phyloP scores from a whole-genome alignment of 2,888 invertebrate genomes.

The Phasia obesa region DNA sequence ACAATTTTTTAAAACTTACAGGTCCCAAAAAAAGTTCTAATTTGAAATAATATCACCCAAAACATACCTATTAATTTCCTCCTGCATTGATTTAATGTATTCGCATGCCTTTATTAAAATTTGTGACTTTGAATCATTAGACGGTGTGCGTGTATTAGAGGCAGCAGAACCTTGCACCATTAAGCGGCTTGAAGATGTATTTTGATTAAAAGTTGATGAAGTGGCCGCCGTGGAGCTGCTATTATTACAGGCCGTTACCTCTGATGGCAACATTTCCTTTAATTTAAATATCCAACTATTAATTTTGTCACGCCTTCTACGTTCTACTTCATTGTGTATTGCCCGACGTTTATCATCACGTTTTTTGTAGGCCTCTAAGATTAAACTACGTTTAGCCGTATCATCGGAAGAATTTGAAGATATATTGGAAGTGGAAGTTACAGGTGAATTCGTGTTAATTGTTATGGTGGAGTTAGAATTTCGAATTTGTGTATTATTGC shows the following conservation, averaged over 20 bases:
- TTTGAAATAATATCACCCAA: background rate
- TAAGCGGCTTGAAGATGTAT: slow-evolving; percentile 23
- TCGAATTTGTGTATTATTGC: slow-evolving; percentile 17
- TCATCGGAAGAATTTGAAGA: slow-evolving; percentile 42
- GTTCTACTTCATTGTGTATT: slow-evolving; percentile 97
- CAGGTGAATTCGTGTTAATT: slow-evolving; percentile 14
- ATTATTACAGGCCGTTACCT: slow-evolving; percentile 14
- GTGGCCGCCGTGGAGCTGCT: too few relatives aligned
- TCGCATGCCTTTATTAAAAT: slow-evolving; percentile 98
- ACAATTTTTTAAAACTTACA: too few relatives aligned
- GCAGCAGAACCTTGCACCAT: slow-evolving; percentile 16
- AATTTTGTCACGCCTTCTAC: slow-evolving; percentile 96
- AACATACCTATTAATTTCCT: slow-evolving; percentile 87
- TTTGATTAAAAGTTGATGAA: slow-evolving; percentile 4
- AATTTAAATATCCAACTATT: slow-evolving; percentile 98
- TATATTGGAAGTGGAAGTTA: slow-evolving; percentile 31
- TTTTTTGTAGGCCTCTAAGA: slow-evolving; percentile 81
- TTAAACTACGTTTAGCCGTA: slow-evolving; percentile 73
- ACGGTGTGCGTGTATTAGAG: slow-evolving; percentile 81
- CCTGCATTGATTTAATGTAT: slow-evolving; percentile 93
- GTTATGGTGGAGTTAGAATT: slow-evolving; percentile 17
- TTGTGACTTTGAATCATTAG: slow-evolving; percentile 93
- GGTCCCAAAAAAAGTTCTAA: too few relatives aligned
- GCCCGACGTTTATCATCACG: slow-evolving; percentile 94
- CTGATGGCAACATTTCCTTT: slow-evolving; percentile 92